phyloP scores from a whole-genome alignment of 2,797 vertebrate species.

The Sebastes diaconus region DNA sequence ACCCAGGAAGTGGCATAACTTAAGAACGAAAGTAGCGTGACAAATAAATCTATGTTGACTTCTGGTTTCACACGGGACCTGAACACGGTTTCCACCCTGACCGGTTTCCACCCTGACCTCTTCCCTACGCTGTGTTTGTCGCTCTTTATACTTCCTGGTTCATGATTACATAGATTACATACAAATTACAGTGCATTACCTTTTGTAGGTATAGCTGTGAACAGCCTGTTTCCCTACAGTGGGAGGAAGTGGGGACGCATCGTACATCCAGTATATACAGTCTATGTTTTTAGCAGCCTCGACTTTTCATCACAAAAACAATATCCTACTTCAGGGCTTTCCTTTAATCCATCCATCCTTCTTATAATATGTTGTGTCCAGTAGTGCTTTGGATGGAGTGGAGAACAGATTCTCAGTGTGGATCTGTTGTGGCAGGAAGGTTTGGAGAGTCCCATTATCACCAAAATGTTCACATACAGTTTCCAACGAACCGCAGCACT shows the following conservation, averaged over 20 bases:
- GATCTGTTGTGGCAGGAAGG: background rate
- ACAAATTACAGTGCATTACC: no score
- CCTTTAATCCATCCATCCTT: background rate
- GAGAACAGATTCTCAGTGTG: background rate
- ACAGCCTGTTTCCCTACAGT: background rate
- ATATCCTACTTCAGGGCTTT: background rate
- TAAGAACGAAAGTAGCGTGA: no score
- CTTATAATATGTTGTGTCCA: background rate
- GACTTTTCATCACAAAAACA: background rate
- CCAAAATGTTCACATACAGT: background rate
- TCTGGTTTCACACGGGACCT: no score
- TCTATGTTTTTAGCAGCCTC: background rate
- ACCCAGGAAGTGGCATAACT: no score
- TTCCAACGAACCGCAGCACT: background rate
- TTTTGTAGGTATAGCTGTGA: no score
- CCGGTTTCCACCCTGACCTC: no score
- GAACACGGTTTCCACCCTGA: no score
- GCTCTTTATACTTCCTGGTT: no score
- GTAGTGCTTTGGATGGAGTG: background rate
- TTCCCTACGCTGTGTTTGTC: no score
- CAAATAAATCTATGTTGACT: no score
- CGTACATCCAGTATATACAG: background rate
- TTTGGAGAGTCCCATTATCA: background rate
- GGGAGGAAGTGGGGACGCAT: background rate
- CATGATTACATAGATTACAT: no score